Base-by-base conservation (phyloP, 2,113 vertebrate genomes). In the Tichodroma muraria region DNA sequence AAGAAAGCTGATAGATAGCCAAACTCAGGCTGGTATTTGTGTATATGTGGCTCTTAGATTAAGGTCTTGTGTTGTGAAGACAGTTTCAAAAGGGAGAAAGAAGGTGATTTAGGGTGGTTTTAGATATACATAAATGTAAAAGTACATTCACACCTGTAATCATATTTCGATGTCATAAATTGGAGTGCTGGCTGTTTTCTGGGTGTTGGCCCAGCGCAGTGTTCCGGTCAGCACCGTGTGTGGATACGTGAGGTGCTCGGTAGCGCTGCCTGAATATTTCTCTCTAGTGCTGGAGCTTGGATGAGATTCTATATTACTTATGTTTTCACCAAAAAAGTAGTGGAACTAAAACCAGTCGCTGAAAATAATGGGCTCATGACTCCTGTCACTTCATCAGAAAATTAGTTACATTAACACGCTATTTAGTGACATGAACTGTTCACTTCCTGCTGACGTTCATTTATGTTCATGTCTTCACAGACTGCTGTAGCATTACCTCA, bases 231-330 rank as follows among this genome's bases (percentile, higher is more conserved):
- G 75, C 21, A 6, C 45, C 1, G 1, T 14, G 10, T 53, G 15
- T 49, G 19, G n/a, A 16, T 64, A n/a, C 0, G 0, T 2, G 2
- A 63, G 20, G 19, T 49, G 45, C n/a, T 71, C 0, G 0, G 30
- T 60, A 76, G 16, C 0, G 0, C 18, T 78, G 10, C 50, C 17
- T 63, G 28, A 10, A 47, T 72, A 11, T 72, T 88, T 37, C 57
- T 60, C 4, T 31, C 4, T 0, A 42, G 38, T 50, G 27, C 37
- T 84, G 52, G 31, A 61, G 42, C 50, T 81, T 68, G 44, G 23
- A 17, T 81, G 44, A 75, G 30, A 15, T 64, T 85, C 79, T 70
- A 5, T 42, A 24, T 54, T 61, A 15, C 37, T 66, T 33, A 16
- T 6, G 4, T 70, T 78, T 78, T 73, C 37, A 68, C 54, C 15